These are phyloP conservation scores for Trissolcus basalis DNA, from an alignment of 1,140 invertebrate genomes.

Conservation along the genomic window DNA sequence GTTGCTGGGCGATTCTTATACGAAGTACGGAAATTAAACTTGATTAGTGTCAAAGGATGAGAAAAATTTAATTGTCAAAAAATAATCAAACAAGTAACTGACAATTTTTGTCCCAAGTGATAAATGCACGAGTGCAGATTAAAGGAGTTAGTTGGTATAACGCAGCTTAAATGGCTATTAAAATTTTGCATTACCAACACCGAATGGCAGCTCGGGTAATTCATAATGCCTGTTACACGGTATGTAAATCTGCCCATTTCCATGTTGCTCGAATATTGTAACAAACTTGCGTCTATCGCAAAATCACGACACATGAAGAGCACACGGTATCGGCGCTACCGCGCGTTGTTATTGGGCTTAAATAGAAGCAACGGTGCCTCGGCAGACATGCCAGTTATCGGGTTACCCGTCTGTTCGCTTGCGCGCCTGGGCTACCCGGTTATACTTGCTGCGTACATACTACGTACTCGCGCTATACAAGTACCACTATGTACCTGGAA, in stretches of 20 bases:
- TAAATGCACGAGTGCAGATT: too few species aligned
- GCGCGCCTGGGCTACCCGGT: slow-evolving; percentile 55
- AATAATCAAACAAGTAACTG: too few species aligned
- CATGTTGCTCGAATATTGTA: slow-evolving; percentile 49
- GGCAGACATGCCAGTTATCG: slow-evolving; percentile 71
- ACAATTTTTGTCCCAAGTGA: too few species aligned
- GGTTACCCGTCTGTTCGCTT: slow-evolving; percentile 62
- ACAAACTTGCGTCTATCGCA: slow-evolving; percentile 46
- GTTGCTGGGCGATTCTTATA: neutral
- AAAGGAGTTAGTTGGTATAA: too few species aligned
- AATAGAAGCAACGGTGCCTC: slow-evolving; percentile 67
- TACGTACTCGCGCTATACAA: slow-evolving; percentile 51
- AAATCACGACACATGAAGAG: slow-evolving; percentile 51
- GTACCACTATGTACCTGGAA: slow-evolving; percentile 57
- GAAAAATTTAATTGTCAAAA: too few species aligned
- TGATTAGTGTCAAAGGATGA: neutral
- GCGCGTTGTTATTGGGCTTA: slow-evolving; percentile 71
- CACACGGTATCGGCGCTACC: slow-evolving; percentile 62
- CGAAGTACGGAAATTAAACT: neutral
- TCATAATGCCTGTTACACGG: slow-evolving; percentile 31
- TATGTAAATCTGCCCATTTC: slow-evolving; percentile 43
- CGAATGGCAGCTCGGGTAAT: slow-evolving; percentile 13
- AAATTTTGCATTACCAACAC: slow-evolving; percentile 17
- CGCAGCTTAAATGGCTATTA: slow-evolving; percentile 20
- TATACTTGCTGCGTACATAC: slow-evolving; percentile 57